phyloP scores from a whole-genome alignment of 2,797 vertebrate species.

The Borostomias antarcticus region DNA sequence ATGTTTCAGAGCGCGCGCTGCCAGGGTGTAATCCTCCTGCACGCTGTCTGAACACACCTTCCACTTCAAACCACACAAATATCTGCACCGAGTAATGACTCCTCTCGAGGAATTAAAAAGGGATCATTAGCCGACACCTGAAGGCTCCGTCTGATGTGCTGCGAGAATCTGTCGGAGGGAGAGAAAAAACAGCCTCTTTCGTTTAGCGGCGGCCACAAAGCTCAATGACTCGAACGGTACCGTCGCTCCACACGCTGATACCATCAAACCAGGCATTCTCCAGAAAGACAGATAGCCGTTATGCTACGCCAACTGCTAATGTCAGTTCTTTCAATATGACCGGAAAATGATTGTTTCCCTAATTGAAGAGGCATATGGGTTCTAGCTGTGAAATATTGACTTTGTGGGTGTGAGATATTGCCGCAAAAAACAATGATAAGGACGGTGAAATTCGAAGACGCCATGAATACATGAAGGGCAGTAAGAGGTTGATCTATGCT shows the following conservation, averaged over 20 bases:
- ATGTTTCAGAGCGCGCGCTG: slow-evolving; percentile 52
- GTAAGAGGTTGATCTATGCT: background rate
- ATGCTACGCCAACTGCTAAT: background rate
- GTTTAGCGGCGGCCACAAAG: slow-evolving; percentile 28
- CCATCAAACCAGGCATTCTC: background rate
- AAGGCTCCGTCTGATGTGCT: slow-evolving; percentile 52
- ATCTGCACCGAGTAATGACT: slow-evolving; percentile 69
- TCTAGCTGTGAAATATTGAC: background rate
- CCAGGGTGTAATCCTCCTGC: slow-evolving; percentile 37
- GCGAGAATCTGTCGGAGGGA: slow-evolving; percentile 47
- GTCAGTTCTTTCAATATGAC: background rate
- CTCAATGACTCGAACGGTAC: no score
- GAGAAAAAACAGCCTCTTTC: slow-evolving; percentile 54
- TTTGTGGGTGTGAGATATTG: background rate
- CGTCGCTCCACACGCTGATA: no score
- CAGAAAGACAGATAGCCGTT: background rate
- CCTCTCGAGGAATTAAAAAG: slow-evolving; percentile 68
- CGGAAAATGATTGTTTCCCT: background rate
- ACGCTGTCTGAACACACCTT: slow-evolving; percentile 49
- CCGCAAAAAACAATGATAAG: background rate
- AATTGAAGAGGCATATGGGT: background rate
- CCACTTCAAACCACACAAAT: slow-evolving; percentile 60
- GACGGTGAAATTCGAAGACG: background rate
- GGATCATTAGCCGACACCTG: slow-evolving; percentile 63
- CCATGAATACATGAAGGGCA: slow-evolving; percentile 4